phyloP scores from a whole-genome alignment of 2,888 invertebrate genomes.

The Drosophila kokeensis region DNA sequence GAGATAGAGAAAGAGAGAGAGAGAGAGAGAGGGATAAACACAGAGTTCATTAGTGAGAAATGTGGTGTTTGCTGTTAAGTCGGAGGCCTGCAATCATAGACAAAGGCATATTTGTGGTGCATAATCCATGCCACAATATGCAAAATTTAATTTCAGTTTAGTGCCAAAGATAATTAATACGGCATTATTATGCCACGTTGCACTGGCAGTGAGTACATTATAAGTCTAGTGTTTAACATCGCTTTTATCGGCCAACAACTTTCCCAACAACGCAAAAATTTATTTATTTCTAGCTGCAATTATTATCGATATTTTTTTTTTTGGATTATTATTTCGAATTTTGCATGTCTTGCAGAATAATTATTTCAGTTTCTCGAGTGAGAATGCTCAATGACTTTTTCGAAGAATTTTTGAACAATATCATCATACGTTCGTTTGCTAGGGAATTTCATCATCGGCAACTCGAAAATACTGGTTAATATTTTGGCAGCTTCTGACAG shows the following conservation, averaged over 20 bases:
- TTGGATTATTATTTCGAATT: not conserved
- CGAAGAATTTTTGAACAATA: not conserved
- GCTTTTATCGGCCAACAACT: not conserved
- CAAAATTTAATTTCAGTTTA: not conserved
- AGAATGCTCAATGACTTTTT: not conserved
- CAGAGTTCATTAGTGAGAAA: constrained; percentile 24
- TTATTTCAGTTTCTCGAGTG: not conserved
- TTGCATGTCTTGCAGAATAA: not conserved
- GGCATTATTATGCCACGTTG: not conserved
- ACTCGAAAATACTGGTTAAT: too few species aligned
- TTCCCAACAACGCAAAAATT: not conserved
- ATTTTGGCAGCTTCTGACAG: not conserved
- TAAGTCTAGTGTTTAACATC: not conserved
- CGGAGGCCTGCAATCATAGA: not conserved
- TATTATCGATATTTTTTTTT: not conserved
- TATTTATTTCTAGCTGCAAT: not conserved
- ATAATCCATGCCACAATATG: not conserved
- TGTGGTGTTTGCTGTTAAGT: not conserved
- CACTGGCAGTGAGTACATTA: not conserved
- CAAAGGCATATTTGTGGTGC: not conserved
- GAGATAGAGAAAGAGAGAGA: not conserved
- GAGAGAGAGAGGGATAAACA: not conserved
- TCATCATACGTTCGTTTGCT: not conserved
- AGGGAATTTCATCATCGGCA: not conserved
- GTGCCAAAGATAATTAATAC: not conserved